Conservation (phyloP, 2,113 vertebrate species). For the Notarius quadriscutis region DNA sequence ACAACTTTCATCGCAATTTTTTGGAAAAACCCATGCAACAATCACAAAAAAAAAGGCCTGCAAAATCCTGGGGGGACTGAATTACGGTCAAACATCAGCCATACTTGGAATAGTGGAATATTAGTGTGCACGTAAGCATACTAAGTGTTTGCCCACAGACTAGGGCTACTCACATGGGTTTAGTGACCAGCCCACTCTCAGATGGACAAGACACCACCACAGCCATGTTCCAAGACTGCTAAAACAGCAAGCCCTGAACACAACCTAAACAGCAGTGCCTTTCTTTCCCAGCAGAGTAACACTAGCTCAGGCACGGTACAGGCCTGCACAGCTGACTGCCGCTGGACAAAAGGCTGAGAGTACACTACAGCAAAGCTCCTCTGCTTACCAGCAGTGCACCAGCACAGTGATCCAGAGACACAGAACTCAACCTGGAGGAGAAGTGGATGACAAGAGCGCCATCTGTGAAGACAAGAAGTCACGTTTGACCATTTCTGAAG, state of each 20-base stretch:
- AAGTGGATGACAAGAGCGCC: background rate
- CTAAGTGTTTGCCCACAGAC: slow-evolving; percentile 63
- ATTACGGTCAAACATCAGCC: no score
- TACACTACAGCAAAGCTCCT: background rate
- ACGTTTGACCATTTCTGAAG: background rate
- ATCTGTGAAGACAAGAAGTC: background rate
- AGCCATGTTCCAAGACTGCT: slow-evolving; percentile 54
- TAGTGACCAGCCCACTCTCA: slow-evolving; percentile 69
- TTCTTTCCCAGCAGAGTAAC: slow-evolving; percentile 77
- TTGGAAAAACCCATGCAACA: no score
- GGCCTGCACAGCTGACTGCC: slow-evolving; percentile 73
- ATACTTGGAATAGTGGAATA: no score
- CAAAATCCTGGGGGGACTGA: no score
- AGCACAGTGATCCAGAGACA: background rate
- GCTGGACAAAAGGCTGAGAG: slow-evolving; percentile 53
- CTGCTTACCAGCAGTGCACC: background rate
- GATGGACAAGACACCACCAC: slow-evolving; percentile 52
- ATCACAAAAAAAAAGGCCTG: no score
- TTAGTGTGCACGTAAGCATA: no score
- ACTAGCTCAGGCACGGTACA: slow-evolving; percentile 61
- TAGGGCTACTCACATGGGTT: slow-evolving; percentile 61
- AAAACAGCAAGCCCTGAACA: slow-evolving; percentile 66
- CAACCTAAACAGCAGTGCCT: slow-evolving; percentile 49
- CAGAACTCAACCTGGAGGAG: background rate
- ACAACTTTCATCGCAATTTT: no score